A percentile compares a stretch with the other conserved stretches of the same genome.
These are phyloP conservation scores for Coilia nasus DNA, from an alignment of 2,797 vertebrate genomes.

Conservation along the genomic window DNA sequence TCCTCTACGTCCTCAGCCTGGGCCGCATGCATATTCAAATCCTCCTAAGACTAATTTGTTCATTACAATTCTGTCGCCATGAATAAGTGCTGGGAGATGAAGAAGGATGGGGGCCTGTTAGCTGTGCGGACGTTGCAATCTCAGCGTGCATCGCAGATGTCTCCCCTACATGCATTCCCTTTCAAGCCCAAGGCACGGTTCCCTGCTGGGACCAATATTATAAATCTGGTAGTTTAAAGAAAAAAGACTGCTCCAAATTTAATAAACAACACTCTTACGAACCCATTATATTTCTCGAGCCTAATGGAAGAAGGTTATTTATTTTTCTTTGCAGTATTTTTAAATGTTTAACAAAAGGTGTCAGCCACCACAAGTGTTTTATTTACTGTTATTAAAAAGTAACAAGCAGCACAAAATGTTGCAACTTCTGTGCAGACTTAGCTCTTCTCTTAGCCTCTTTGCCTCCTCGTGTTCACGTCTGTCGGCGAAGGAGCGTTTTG, in stretches of 20 bases:
- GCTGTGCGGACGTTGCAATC: conserved; percentile 40
- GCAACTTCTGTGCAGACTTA: neutral
- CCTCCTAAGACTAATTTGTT: conserved; percentile 57
- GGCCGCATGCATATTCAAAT: conserved; percentile 56
- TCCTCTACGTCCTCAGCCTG: conserved; percentile 24
- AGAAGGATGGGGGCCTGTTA: conserved; percentile 41
- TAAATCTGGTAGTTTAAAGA: neutral
- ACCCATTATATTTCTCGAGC: neutral
- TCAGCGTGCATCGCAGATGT: conserved; percentile 31
- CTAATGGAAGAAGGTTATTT: neutral
- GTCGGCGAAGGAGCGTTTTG: neutral
- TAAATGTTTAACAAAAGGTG: neutral
- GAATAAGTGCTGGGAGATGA: conserved; percentile 50
- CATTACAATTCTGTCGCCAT: conserved; percentile 61
- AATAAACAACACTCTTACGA: neutral
- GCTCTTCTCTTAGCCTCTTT: neutral
- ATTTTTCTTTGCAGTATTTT: neutral
- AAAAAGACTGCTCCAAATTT: neutral
- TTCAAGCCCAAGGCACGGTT: neutral
- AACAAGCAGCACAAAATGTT: neutral
- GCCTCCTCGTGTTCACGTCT: neutral
- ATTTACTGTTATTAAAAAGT: conserved; percentile 1
- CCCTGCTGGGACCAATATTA: neutral
- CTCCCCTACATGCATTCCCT: conserved; percentile 22
- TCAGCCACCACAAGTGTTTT: neutral